phyloP scores from a whole-genome alignment of 2,888 invertebrate genomes.

The Ormia ochracea region DNA sequence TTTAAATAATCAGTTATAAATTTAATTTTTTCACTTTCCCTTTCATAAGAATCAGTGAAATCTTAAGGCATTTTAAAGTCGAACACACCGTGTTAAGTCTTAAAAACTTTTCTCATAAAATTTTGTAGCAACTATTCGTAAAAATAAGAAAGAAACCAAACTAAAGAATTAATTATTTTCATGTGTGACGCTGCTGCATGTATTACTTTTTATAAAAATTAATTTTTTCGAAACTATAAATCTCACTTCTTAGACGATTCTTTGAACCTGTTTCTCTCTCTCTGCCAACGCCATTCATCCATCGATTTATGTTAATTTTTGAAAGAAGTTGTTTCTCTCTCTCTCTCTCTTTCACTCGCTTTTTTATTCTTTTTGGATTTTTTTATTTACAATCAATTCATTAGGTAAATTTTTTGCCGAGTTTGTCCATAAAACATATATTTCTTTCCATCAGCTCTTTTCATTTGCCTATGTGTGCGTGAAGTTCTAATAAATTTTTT shows the following conservation, averaged over 20 bases:
- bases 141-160: too few relatives aligned
- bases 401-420: neutral
- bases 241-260: neutral
- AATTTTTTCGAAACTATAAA: neutral
- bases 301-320: conserved; percentile 28
- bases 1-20: too few relatives aligned
- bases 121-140: too few relatives aligned
- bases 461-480: neutral
- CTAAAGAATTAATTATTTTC: neutral
- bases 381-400: neutral
- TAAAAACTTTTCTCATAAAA: too few relatives aligned
- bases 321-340: neutral
- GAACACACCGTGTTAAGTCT: too few relatives aligned
- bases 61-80: too few relatives aligned
- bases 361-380: neutral
- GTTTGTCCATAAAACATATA: neutral
- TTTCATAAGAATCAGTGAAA: too few relatives aligned
- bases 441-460: conserved; percentile 21
- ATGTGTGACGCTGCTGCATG: neutral
- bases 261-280: conserved; percentile 28
- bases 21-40: too few relatives aligned
- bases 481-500: neutral
- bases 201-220: conserved; percentile 1
- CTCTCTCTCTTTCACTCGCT: conserved; percentile 17
- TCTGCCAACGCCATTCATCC: conserved; percentile 9